phyloP scores from a whole-genome alignment of 2,797 vertebrate genomes.

The Siniperca obscura region DNA sequence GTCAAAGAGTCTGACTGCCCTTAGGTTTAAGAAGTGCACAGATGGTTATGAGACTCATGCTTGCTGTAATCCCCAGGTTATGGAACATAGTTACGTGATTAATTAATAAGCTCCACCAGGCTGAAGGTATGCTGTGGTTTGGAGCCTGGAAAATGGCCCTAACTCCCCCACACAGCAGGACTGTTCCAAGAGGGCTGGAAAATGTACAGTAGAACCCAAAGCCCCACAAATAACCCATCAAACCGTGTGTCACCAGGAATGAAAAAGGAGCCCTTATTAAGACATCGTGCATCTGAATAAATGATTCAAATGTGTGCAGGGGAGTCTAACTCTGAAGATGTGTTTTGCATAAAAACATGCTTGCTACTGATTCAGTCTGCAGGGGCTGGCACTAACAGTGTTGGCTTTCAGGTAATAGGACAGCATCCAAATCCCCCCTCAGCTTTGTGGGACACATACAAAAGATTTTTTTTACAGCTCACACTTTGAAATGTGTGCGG shows the following conservation, averaged over 20 bases:
- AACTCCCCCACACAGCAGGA: slow-evolving; percentile 58
- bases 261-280: slow-evolving; percentile 68
- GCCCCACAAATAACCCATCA: slow-evolving; percentile 60
- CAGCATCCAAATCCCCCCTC: slow-evolving; percentile 55
- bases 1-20: slow-evolving; percentile 40
- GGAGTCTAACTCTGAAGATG: slow-evolving; percentile 45
- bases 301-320: slow-evolving; percentile 62
- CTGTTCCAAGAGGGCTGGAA: slow-evolving; percentile 60
- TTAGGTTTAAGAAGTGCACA: slow-evolving; percentile 59
- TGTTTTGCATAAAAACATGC: slow-evolving; percentile 62
- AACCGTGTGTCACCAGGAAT: slow-evolving; percentile 55
- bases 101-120: slow-evolving; percentile 79
- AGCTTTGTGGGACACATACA: slow-evolving; percentile 44
- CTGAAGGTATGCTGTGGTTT: slow-evolving; percentile 71
- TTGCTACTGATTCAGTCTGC: slow-evolving; percentile 34
- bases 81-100: slow-evolving; percentile 78
- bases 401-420: slow-evolving; percentile 60
- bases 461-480: slow-evolving; percentile 37
- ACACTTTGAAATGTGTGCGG: slow-evolving; percentile 31
- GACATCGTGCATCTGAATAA: slow-evolving; percentile 64
- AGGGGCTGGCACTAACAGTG: slow-evolving; percentile 39
- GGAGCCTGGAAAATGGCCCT: slow-evolving; percentile 69
- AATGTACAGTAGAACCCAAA: slow-evolving; percentile 48
- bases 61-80: slow-evolving; percentile 76
- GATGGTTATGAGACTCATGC: slow-evolving; percentile 67